Percentiles rank a stretch among this genome's conserved stretches.
These are phyloP conservation scores for Girardinichthys multiradiatus DNA, from an alignment of 2,113 vertebrate species.

Conservation along the genomic window DNA sequence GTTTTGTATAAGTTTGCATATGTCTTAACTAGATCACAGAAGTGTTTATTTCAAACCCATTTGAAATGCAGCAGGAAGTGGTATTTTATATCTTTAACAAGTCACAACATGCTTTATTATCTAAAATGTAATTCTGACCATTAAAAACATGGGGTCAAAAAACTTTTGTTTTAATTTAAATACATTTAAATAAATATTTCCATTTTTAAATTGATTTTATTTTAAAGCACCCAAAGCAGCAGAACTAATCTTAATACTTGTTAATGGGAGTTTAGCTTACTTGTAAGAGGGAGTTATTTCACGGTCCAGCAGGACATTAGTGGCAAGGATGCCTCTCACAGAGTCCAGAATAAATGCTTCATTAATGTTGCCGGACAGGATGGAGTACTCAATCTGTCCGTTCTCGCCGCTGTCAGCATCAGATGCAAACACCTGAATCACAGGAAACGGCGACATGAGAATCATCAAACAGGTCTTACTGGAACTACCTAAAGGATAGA, in stretches of 20 bases:
- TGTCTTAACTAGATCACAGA: no score
- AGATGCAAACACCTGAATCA: conserved; percentile 84
- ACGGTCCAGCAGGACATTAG: conserved; percentile 83
- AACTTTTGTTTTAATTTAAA: neutral
- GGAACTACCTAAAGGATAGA: neutral
- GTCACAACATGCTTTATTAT: neutral
- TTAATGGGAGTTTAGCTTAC: conserved; percentile 68
- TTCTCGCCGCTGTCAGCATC: conserved; percentile 87
- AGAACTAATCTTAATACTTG: neutral
- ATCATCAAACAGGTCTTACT: neutral
- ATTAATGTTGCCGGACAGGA: conserved; percentile 88
- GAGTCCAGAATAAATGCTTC: conserved; percentile 84
- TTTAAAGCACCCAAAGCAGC: neutral
- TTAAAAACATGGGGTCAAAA: no score
- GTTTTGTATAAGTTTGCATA: no score
- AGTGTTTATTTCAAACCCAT: no score
- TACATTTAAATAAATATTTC: neutral
- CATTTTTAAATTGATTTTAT: no score
- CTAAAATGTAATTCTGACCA: neutral
- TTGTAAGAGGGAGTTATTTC: conserved; percentile 86
- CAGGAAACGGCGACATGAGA: neutral
- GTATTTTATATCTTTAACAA: neutral
- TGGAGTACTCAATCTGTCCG: conserved; percentile 86
- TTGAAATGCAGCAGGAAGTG: no score
- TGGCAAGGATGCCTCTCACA: conserved; percentile 83